Base-by-base conservation (phyloP, 2,797 vertebrate species). In the Gambelia wislizenii region DNA sequence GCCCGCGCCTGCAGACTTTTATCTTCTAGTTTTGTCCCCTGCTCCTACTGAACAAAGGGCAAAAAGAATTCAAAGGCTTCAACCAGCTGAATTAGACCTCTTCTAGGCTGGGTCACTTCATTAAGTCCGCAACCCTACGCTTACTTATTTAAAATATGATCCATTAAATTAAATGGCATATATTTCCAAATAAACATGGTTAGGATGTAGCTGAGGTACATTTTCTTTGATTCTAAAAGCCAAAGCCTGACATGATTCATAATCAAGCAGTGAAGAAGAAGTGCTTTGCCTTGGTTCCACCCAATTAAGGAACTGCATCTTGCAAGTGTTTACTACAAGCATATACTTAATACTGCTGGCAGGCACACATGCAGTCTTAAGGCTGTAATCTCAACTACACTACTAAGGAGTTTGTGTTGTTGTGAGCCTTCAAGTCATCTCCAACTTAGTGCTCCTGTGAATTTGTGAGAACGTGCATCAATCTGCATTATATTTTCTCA, bases 251-350 rank as follows among this genome's bases (percentile, higher is more conserved):
- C 18, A 78, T 74, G 67, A 30, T 36, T 69, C 80, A 77, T 67
- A 64, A 1, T 44, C 84, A 72, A 14, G 20, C 30, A 84, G 49
- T 33, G 52, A 52, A 89, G 83, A 72, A 36, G 8, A 91, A 88
- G 27, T 1, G 0, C 39, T 9, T 69, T 90, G 61, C 56, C 61
- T 88, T 90, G 49, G 74, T 49, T 78, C 89, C 86, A 76, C 30
- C 78, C 77, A 87, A 74, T 87, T 70, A 85, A 92, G 91, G 91
- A 49, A 13, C 47, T 70, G 33, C 64, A 13, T n/a, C 16, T 36
- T 52, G 67, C 33, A 52, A 47, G 22, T 49, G 12, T 49, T n/a
- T 70, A 33, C 22, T 8, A 33, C 22, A 67, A 47, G 30, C 27
- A 30, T 44, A n/a, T 33, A 16, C 22, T 44, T 33, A 52, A 16